phyloP scores from a whole-genome alignment of 2,113 vertebrate species.

The Pampusana beccarii region DNA sequence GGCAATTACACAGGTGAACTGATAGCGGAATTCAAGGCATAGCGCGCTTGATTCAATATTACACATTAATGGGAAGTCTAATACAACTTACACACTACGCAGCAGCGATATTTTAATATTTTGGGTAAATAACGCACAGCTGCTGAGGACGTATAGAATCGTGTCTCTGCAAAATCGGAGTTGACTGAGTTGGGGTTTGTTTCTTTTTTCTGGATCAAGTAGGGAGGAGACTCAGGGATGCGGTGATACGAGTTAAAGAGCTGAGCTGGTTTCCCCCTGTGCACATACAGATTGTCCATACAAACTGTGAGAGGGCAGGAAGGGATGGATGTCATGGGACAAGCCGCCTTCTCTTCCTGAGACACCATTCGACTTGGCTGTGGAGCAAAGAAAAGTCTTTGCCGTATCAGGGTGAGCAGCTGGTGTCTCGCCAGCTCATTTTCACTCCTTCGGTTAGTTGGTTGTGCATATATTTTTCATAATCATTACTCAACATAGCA shows the following conservation, averaged over 20 bases:
- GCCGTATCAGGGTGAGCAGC: neutral
- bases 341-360: neutral
- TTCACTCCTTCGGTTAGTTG: neutral
- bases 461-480: neutral
- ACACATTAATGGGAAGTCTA: conserved; percentile 14
- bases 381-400: neutral
- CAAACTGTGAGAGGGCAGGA: neutral
- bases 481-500: neutral
- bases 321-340: neutral
- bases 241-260: neutral
- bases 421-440: neutral
- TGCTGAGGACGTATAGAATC: neutral
- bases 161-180: neutral
- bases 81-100: neutral
- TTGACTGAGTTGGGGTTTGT: accelerated
- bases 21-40: conserved; percentile 18
- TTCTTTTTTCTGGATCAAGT: neutral
- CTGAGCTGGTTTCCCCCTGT: neutral
- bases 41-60: conserved; percentile 27
- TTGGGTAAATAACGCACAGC: neutral
- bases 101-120: neutral
- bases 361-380: neutral
- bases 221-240: neutral
- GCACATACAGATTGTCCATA: neutral
- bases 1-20: conserved; percentile 47